A percentile compares a stretch with the other conserved stretches of the same genome.
Conservation (phyloP, 2,113 vertebrate species). For the Erpornis zantholeuca region DNA sequence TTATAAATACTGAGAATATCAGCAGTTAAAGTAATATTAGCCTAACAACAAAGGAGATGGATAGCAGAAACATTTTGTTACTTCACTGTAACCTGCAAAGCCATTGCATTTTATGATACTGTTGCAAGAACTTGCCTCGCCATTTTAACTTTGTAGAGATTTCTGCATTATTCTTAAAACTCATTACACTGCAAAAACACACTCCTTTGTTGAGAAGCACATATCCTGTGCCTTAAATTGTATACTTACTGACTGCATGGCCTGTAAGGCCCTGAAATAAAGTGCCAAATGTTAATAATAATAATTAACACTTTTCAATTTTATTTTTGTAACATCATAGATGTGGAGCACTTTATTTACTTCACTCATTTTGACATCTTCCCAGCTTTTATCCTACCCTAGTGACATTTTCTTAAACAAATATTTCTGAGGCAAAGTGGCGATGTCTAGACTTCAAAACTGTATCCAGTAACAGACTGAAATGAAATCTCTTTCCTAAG, state of each 20-base stretch:
- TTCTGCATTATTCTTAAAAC: background rate
- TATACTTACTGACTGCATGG: background rate
- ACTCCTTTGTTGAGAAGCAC: background rate
- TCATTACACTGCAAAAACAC: background rate
- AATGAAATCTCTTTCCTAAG: background rate
- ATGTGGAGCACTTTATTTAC: background rate
- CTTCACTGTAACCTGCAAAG: background rate
- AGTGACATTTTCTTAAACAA: background rate
- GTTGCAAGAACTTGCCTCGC: background rate
- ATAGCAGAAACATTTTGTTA: constrained; percentile 30
- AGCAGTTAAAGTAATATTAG: constrained; percentile 45
- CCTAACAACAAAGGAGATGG: constrained; percentile 9
- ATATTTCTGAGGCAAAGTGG: background rate
- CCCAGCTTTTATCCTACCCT: background rate
- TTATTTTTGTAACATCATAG: background rate
- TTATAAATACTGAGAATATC: constrained; percentile 46
- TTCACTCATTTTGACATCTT: background rate
- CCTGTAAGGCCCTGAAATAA: background rate
- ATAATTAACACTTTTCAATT: background rate
- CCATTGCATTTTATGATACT: background rate
- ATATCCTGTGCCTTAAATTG: background rate
- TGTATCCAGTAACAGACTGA: background rate
- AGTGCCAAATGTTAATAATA: background rate
- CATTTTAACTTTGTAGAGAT: background rate
- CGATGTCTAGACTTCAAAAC: background rate